Base-by-base conservation (phyloP, 2,113 vertebrate species). In the Amblyornis subalaris region DNA sequence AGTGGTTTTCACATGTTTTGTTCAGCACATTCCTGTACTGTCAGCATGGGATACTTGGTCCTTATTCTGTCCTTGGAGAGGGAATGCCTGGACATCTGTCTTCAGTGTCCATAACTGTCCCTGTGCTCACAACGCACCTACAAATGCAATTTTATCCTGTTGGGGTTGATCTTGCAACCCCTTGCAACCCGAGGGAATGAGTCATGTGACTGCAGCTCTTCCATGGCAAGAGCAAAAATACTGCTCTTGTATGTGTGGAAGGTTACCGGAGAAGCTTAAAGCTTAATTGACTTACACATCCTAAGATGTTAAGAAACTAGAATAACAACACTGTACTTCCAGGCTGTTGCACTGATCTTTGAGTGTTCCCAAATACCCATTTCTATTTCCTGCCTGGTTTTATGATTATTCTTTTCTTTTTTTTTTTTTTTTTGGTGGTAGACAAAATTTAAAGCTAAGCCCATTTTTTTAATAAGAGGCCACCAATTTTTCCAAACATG, bases 241-340 rank as follows among this genome's bases (percentile, higher is more conserved):
- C 16, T 70, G 24, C 77, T 91, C 74, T 18, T 13, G 6, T 51
- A 71, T 88, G 81, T n/a, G n/a, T n/a, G 75, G 83, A 85, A 83
- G 50, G 58, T 50, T 89, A 69, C 35, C 6, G 1, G 77, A 85
- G 84, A 66, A 82, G 80, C 70, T 95, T 95, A 91, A 55, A 70
- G 45, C 58, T 88, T 94, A 93, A 87, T 61, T 50, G 87, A 78
- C 19, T 94, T 92, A 90, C 55, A 75, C 26, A 53, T 87, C 54
- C 53, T 91, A 77, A 94, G 69, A 92, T 60, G 45, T 31, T 91
- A 84, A 85, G 84, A 88, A 95, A 94, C 36, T 16, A 62, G 65
- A 92, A 93, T 76, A 94, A 89, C 48, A 92, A 22, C 29, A 26
- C 72, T 83, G 36, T 76, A 66, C 25, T 81, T 77, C 36, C 54